Percentiles rank a stretch among this genome's conserved stretches.
Evolutionary conservation across 1,140 invertebrate species (phyloP).

Genomic region (Mesaphorura yosii): DNA sequence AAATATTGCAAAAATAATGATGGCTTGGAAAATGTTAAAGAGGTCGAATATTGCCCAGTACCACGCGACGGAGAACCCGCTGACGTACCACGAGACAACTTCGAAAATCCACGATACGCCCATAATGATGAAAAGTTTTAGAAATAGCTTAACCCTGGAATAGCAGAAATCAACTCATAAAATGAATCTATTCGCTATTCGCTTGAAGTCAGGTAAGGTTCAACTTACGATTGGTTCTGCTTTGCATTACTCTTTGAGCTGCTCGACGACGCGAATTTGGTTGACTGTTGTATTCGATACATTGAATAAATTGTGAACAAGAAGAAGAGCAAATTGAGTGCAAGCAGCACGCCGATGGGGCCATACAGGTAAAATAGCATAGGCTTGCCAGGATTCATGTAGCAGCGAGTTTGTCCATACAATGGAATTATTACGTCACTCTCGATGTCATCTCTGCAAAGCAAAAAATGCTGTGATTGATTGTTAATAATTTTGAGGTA

Average conservation of each 20-base stretch:
- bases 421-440: constrained; percentile 11
- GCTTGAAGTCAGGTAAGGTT: neutral
- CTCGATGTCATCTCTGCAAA: constrained; percentile 7
- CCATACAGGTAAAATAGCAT: constrained; percentile 11
- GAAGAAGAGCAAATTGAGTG: constrained; percentile 1
- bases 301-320: constrained; percentile 5
- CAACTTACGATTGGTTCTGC: neutral
- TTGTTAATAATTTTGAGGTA: constrained; percentile 3
- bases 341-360: constrained; percentile 9
- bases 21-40: constrained; percentile 11
- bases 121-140: constrained; percentile 17
- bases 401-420: constrained; percentile 11
- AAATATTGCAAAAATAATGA: constrained; percentile 15
- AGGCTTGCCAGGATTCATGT: neutral
- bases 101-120: constrained; percentile 14
- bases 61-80: neutral
- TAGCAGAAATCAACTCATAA: neutral
- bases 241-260: neutral
- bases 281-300: constrained; percentile 7
- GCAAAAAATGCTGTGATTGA: constrained; percentile 8
- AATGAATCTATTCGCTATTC: neutral
- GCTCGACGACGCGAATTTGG: constrained; percentile 1
- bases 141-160: constrained; percentile 12
- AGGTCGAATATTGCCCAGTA: constrained; percentile 6
- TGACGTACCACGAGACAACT: constrained; percentile 1